These are phyloP conservation scores for Caligus rogercresseyi DNA, from an alignment of 1,140 invertebrate genomes.

Conservation along the genomic window DNA sequence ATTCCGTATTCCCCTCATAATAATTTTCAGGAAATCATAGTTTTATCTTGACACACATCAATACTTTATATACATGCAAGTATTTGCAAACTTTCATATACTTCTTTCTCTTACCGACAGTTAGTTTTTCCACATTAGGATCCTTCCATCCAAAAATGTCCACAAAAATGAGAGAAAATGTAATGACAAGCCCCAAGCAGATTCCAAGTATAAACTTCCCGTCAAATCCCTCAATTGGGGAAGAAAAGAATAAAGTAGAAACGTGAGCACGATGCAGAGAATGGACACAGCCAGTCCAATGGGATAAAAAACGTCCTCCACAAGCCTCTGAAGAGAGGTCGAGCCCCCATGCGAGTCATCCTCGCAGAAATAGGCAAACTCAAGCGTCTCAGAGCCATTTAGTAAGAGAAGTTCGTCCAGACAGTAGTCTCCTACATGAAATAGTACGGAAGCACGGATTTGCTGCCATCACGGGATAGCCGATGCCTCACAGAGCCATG, in stretches of 20 bases:
- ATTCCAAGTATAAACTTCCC: constrained; percentile 13
- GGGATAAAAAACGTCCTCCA: constrained; percentile 5
- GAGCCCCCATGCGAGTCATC: not conserved
- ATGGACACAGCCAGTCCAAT: constrained; percentile 7
- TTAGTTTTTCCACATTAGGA: constrained; percentile 7
- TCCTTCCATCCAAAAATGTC: constrained; percentile 14
- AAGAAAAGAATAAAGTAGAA: constrained; percentile 11
- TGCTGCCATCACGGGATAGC: not conserved
- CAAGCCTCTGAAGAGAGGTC: constrained; percentile 3
- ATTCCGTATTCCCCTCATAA: too few species aligned
- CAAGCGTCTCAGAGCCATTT: not conserved
- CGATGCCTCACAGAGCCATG: constrained; percentile 7
- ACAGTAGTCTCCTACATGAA: constrained; percentile 2
- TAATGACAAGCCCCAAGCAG: not conserved
- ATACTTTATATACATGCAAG: too few species aligned
- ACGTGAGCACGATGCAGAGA: constrained; percentile 5
- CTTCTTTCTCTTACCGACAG: constrained; percentile 1
- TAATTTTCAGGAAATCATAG: too few species aligned
- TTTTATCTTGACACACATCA: too few species aligned
- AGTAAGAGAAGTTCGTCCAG: not conserved
- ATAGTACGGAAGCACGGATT: not conserved
- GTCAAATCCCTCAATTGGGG: constrained; percentile 13
- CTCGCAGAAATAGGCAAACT: constrained; percentile 9
- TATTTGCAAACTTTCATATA: too few species aligned
- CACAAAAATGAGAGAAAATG: not conserved